Evolutionary conservation across 2,113 vertebrate genomes (phyloP), one percentile per base, ranked within the genome.

Genomic region (Larimichthys crocea): DNA sequence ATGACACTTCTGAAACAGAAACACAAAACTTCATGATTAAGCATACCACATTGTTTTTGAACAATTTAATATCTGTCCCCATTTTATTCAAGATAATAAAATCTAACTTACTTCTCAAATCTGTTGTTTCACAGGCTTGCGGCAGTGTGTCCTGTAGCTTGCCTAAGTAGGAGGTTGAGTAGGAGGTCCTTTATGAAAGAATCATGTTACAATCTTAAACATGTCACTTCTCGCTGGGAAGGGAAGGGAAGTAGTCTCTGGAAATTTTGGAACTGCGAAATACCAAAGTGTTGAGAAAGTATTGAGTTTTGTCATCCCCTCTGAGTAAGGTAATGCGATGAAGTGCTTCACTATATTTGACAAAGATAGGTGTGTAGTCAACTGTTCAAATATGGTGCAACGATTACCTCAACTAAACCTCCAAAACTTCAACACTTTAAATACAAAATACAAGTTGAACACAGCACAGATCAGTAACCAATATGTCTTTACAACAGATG

Each of bases 1-100:
- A n/a, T 64, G 19, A 63, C 9, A 50, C 42, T 16, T 35, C 59
- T 76, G 44, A 46, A 65, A 79, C 20, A 79, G 1, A 84, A 26
- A 20, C 35, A 40, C 35, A 40, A 40, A 40, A 40, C 35, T 40
- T 40, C 35, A 40, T 8, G 35, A 40, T 9, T 40, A 40, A 40
- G 35, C 35, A 40, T 40, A 40, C 35, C 35, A 40, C 35, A 40
- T 8, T 40, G 35, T 40, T 40, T 40, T 40, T 40, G 7, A 40
- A 8, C 35, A 8, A 0, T 9, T 40, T 9, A 9, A 40, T 40
- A 40, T 9, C 35, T 40, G 35, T 7, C 35, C 35, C 8, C 35
- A 8, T 8, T 40, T 8, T 40, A 40, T 40, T 40, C 7, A 9
- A 40, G 35, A 40, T 40, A 40, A 40, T 8, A 40, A 31, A 22